phyloP scores from a whole-genome alignment of 2,797 vertebrate genomes.

The Hippocampus kuda region DNA sequence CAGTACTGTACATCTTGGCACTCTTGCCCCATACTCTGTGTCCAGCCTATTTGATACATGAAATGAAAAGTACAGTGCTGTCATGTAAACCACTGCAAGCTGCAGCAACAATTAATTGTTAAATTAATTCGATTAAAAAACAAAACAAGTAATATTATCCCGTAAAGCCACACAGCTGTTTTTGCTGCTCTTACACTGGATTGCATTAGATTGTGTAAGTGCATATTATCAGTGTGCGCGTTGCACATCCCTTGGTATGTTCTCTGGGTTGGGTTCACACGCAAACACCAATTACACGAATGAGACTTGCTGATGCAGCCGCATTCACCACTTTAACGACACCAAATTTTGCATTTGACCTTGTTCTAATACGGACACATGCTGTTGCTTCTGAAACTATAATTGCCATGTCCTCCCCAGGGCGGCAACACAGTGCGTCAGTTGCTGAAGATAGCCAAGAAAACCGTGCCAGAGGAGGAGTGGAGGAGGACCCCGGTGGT shows the following conservation, averaged over 20 bases:
- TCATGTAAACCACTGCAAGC: neutral
- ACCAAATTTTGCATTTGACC: neutral
- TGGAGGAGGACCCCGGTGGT: slow-evolving; percentile 90
- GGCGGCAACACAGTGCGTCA: slow-evolving; percentile 80
- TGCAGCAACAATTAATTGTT: neutral
- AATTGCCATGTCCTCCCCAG: slow-evolving; percentile 50
- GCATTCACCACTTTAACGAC: neutral
- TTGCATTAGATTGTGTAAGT: neutral
- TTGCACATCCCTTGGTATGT: slow-evolving; percentile 29
- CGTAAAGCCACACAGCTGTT: neutral
- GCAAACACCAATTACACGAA: slow-evolving; percentile 43
- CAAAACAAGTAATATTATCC: slow-evolving; percentile 11
- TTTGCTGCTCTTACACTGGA: neutral
- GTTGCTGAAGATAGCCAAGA: slow-evolving; percentile 82
- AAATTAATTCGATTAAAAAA: neutral
- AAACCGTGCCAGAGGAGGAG: slow-evolving; percentile 78
- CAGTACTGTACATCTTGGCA: too few species aligned
- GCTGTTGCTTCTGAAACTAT: slow-evolving; percentile 1
- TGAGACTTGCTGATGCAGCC: slow-evolving; percentile 19
- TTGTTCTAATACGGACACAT: neutral
- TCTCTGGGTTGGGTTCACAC: slow-evolving; percentile 38
- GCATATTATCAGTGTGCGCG: neutral
- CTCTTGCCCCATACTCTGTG: too few species aligned
- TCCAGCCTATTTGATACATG: neutral
- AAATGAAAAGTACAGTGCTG: too few species aligned